Evolutionary conservation across 2,113 vertebrate species (phyloP), one percentile per base, ranked within the genome.

Genomic region (Egretta garzetta): DNA sequence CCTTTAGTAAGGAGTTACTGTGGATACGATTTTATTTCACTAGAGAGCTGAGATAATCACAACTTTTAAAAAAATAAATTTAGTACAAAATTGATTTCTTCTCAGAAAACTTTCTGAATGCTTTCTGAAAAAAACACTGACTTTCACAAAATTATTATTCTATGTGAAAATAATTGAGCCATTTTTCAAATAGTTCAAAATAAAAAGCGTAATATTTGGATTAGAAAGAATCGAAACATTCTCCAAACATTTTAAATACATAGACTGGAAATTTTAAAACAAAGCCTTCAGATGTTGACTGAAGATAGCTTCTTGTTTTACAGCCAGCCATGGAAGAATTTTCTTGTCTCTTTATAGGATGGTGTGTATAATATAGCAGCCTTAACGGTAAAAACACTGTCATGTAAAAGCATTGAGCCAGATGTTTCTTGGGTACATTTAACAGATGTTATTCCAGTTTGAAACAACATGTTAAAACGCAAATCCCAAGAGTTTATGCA

Each of bases 401-500:
- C 24, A 49, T 50, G 23, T 56, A 45, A 81, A 88, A 43, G 16
- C 33, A 56, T 47, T 52, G 66, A 30, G 14, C 16, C 96, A 97
- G 96, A 96, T 96, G 97, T 93, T 94, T 81, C 60, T 94, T 68
- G 81, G 84, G 88, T 88, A 30, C 68, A 30, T 72, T 79, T 75
- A 94, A 96, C 90, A 97, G 92, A 88, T 93, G 92, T 86, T 93
- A 62, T 84, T 97, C 79, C 79, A 93, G 88, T 89, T 64, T 88
- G 64, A 75, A 96, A 87, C 59, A 96, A 77, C 86, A 95, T 90
- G 88, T 95, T 64, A 90, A 96, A 94, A 94, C 45, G 52, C 62
- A 94, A 33, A 93, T 96, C 73, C 83, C 60, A 41, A 79, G 77
- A 88, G 72, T 64, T 94, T 62, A 60, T 86, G 18, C 70, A 75